phyloP scores from a whole-genome alignment of 2,797 vertebrate genomes.

The Denticeps clupeoides region DNA sequence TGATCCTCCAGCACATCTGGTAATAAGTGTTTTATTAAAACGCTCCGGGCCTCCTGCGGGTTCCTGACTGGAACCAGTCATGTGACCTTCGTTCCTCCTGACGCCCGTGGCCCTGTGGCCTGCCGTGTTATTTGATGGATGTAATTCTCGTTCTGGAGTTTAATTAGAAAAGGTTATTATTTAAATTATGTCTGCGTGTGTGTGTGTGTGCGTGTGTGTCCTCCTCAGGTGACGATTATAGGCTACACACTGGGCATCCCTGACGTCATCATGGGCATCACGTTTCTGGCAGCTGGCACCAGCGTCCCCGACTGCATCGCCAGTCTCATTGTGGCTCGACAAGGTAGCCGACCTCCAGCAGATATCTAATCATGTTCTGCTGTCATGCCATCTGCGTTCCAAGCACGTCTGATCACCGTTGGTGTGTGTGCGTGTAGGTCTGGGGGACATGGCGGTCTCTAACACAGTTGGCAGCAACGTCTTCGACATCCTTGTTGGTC shows the following conservation, averaged over 20 bases:
- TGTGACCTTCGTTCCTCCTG: too few species aligned
- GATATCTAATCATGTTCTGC: not conserved
- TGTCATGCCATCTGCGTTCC: not conserved
- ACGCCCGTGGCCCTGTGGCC: too few species aligned
- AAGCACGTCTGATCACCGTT: conserved; percentile 23
- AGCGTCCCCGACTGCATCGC: conserved; percentile 82
- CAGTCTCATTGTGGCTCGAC: conserved; percentile 74
- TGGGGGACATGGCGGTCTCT: conserved; percentile 78
- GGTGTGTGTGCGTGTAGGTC: conserved; percentile 43
- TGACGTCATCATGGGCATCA: conserved; percentile 82
- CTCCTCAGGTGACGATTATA: conserved; percentile 66
- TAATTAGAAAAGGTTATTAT: not conserved
- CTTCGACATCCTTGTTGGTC: conserved; percentile 76
- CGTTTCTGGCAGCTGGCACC: conserved; percentile 76
- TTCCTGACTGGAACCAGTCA: too few species aligned
- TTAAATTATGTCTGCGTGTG: not conserved
- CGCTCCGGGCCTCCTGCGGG: too few species aligned
- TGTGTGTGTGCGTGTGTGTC: not conserved
- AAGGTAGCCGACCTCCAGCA: conserved; percentile 54
- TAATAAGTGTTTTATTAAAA: too few species aligned
- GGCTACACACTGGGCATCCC: conserved; percentile 78
- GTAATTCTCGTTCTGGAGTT: too few species aligned
- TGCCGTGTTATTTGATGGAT: too few species aligned
- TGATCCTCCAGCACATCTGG: too few species aligned
- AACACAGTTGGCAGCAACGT: conserved; percentile 77